These are phyloP conservation scores for Harlomillsia oculata DNA, from an alignment of 1,140 invertebrate genomes.

Conservation along the genomic window DNA sequence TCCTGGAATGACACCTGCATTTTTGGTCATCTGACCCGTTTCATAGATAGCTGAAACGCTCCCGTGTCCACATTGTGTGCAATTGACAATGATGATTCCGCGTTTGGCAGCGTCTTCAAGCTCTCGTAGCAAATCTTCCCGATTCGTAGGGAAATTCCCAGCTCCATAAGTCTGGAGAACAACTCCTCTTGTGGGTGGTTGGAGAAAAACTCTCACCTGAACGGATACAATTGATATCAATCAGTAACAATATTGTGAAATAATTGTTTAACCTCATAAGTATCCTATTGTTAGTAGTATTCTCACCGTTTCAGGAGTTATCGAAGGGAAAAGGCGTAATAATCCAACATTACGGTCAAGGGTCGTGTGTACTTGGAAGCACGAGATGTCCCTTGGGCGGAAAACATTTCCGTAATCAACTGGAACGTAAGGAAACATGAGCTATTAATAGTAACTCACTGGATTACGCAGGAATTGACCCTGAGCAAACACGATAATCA, in stretches of 20 bases:
- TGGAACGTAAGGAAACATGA: slow-evolving; percentile 38
- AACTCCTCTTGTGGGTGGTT: slow-evolving; percentile 74
- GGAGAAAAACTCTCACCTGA: slow-evolving; percentile 62
- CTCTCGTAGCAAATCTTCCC: slow-evolving; percentile 68
- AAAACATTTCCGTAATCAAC: slow-evolving; percentile 72
- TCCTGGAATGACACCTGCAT: slow-evolving; percentile 62
- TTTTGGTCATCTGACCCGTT: slow-evolving; percentile 57
- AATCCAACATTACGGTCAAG: slow-evolving; percentile 76
- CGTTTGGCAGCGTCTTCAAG: slow-evolving; percentile 60
- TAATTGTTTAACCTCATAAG: not conserved
- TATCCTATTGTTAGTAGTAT: too few species aligned
- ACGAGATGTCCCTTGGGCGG: slow-evolving; percentile 57
- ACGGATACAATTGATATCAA: not conserved
- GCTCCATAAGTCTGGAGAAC: slow-evolving; percentile 86
- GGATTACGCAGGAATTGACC: too few species aligned
- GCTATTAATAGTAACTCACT: not conserved
- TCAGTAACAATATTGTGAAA: not conserved
- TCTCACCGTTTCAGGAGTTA: slow-evolving; percentile 63
- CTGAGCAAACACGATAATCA: too few species aligned
- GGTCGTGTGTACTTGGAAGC: slow-evolving; percentile 65
- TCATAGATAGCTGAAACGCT: slow-evolving; percentile 65
- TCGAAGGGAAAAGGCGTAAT: slow-evolving; percentile 80
- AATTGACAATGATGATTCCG: slow-evolving; percentile 85
- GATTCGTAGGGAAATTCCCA: slow-evolving; percentile 80
- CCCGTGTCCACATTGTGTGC: slow-evolving; percentile 77